Conservation (phyloP, 2,888 invertebrate species). For the Chaetogeoica ovagalla region DNA sequence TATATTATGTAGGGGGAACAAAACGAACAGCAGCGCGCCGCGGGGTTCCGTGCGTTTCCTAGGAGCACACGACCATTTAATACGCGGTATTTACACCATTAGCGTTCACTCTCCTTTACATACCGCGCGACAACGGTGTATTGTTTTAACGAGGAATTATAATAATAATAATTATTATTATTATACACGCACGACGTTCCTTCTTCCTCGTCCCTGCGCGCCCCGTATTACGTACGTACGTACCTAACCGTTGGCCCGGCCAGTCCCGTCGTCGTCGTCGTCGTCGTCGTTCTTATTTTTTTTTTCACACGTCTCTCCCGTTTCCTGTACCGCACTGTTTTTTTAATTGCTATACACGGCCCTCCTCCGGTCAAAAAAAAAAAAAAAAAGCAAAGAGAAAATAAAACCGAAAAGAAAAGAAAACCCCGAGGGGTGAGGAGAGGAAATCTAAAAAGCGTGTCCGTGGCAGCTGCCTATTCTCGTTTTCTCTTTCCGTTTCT, state of each 20-base stretch:
- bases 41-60: constrained; percentile 21
- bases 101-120: background rate
- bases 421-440: too few relatives aligned
- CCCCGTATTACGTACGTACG: background rate
- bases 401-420: background rate
- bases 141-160: constrained; percentile 50
- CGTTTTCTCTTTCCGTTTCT: constrained; percentile 8
- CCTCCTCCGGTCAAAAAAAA: background rate
- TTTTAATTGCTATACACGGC: constrained; percentile 35
- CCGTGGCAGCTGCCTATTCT: constrained; percentile 5
- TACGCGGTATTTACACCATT: too few relatives aligned
- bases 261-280: background rate
- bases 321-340: constrained; percentile 26
- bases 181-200: background rate
- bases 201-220: too few relatives aligned
- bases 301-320: constrained; percentile 43
- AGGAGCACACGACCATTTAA: constrained; percentile 17
- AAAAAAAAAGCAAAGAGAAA: constrained; percentile 19
- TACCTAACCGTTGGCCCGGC: background rate
- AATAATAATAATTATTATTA: too few relatives aligned
- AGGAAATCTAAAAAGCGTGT: too few relatives aligned
- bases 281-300: too few relatives aligned
- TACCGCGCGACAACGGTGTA: background rate
- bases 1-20: background rate
- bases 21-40: background rate